A percentile compares a stretch with the other conserved stretches of the same genome.
These are phyloP conservation scores for Orthonyx spaldingii DNA, from an alignment of 2,113 vertebrate genomes.

Conservation along the genomic window DNA sequence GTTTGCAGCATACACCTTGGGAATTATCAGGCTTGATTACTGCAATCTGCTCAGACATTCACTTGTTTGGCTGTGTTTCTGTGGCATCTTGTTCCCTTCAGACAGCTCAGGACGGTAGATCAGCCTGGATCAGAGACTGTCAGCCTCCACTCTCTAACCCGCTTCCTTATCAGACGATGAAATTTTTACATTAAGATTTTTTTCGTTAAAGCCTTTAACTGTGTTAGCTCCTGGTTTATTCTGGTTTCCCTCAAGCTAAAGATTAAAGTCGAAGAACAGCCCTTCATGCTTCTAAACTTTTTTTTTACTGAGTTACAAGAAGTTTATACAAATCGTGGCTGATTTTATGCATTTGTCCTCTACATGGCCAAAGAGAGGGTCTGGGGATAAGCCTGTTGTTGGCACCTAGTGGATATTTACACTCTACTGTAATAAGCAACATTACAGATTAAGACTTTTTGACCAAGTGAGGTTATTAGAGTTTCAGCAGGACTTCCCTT, in stretches of 20 bases:
- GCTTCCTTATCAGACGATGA: slow-evolving; percentile 13
- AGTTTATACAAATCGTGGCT: not conserved
- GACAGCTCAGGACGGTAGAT: not conserved
- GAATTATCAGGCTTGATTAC: not conserved
- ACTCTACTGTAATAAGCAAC: not conserved
- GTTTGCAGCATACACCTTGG: not conserved
- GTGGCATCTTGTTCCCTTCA: not conserved
- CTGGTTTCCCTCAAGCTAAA: slow-evolving; percentile 7
- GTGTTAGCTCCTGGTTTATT: slow-evolving; percentile 1
- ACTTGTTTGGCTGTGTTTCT: not conserved
- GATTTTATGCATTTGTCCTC: not conserved
- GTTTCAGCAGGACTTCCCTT: not conserved
- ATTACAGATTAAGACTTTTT: not conserved
- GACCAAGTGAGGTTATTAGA: not conserved
- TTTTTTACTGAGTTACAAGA: not conserved
- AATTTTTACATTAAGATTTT: slow-evolving; percentile 45
- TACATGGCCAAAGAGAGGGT: not conserved
- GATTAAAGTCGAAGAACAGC: slow-evolving; percentile 17
- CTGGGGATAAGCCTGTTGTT: not conserved
- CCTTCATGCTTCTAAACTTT: not conserved
- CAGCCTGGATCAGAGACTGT: slow-evolving; percentile 20
- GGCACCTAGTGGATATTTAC: not conserved
- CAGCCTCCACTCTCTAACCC: not conserved
- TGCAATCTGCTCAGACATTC: not conserved
- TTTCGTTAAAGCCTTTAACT: slow-evolving; percentile 15